These are phyloP conservation scores for Leucoraja erinaceus DNA, from an alignment of 2,113 vertebrate genomes.

Conservation along the genomic window DNA sequence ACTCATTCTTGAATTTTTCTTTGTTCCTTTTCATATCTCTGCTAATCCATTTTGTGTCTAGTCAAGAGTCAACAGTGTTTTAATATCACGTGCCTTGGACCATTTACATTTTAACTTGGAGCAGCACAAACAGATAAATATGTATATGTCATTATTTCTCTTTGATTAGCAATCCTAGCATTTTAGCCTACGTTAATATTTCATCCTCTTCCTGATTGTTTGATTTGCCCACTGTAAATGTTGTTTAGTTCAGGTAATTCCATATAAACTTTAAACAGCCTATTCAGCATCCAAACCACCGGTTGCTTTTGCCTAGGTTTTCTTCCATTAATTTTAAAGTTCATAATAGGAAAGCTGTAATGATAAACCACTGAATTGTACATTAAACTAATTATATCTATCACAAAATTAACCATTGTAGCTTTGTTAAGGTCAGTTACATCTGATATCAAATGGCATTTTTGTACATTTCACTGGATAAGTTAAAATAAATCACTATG, in stretches of 20 bases:
- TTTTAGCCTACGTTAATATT: neutral
- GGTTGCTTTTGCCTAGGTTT: neutral
- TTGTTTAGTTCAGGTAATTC: constrained; percentile 9
- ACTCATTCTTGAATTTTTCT: neutral
- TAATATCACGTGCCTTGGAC: no score
- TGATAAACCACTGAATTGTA: neutral
- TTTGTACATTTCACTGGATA: neutral
- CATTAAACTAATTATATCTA: neutral
- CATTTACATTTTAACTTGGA: no score
- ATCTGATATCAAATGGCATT: neutral
- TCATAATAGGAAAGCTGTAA: neutral
- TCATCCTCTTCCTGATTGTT: neutral
- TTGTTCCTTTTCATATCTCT: neutral
- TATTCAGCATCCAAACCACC: neutral
- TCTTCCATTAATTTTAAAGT: neutral
- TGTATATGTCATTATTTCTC: neutral
- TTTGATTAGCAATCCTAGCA: neutral
- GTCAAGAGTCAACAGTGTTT: no score
- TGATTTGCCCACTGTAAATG: neutral
- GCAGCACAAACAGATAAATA: no score
- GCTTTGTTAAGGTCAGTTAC: neutral
- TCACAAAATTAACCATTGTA: neutral
- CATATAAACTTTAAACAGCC: neutral
- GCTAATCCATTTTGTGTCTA: neutral
- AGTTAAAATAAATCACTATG: neutral